These are phyloP conservation scores for Hippocampus guttulatus DNA, from an alignment of 2,113 vertebrate genomes.

Conservation along the genomic window DNA sequence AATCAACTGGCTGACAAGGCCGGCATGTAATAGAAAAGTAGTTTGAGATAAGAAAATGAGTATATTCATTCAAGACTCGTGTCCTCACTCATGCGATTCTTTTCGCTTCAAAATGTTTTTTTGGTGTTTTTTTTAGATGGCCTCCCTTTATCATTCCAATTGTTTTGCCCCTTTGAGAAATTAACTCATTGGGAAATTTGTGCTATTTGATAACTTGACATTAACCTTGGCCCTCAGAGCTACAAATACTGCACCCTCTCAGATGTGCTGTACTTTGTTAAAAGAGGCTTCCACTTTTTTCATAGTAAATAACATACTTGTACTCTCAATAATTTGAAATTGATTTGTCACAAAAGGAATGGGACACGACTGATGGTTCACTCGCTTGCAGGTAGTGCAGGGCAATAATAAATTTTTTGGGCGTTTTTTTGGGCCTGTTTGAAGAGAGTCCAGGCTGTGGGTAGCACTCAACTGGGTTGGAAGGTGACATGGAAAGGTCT, in stretches of 20 bases:
- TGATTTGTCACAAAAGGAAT: too few species aligned
- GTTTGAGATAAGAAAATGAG: conserved; percentile 34
- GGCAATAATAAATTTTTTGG: too few species aligned
- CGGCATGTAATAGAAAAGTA: conserved; percentile 30
- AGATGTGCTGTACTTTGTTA: not conserved
- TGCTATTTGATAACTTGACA: not conserved
- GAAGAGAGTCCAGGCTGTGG: too few species aligned
- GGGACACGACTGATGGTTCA: too few species aligned
- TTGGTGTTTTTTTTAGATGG: not conserved
- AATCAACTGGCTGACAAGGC: conserved; percentile 38
- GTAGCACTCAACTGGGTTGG: too few species aligned
- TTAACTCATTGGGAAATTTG: not conserved
- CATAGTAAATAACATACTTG: not conserved
- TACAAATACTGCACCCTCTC: not conserved
- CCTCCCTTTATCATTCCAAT: not conserved
- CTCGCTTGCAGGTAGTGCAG: too few species aligned
- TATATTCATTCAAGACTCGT: not conserved
- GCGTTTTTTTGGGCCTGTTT: too few species aligned
- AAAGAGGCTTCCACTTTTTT: not conserved
- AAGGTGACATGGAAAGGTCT: too few species aligned
- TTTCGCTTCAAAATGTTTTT: not conserved
- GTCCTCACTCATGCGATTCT: not conserved
- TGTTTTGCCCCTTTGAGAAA: not conserved
- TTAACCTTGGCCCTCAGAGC: not conserved
- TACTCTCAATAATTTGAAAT: not conserved